Conservation (phyloP, 2,888 invertebrate species). For the Dilophus febrilis region DNA sequence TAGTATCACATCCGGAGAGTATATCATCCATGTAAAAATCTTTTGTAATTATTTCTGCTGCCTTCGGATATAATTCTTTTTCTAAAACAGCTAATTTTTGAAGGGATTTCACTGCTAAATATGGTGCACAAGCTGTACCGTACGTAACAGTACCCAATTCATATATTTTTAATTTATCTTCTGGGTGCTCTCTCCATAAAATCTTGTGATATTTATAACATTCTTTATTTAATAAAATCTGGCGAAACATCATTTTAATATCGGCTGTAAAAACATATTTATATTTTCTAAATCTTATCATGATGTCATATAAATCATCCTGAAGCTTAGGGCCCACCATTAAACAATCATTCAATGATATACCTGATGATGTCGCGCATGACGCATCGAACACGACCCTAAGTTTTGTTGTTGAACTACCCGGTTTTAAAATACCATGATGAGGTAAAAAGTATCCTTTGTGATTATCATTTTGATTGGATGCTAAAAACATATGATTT, state of each 20-base stretch:
- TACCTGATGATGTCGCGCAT: not conserved
- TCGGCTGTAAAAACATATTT: not conserved
- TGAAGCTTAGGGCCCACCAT: not conserved
- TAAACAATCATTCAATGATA: not conserved
- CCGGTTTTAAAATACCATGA: not conserved
- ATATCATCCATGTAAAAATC: not conserved
- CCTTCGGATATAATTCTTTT: not conserved
- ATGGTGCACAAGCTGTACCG: not conserved
- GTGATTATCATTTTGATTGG: too few relatives aligned
- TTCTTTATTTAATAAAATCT: not conserved
- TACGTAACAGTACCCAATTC: not conserved
- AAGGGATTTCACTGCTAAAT: not conserved
- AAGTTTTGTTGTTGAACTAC: not conserved
- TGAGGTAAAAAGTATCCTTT: not conserved
- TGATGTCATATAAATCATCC: not conserved
- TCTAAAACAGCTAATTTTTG: not conserved
- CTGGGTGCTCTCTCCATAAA: not conserved
- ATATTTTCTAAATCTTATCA: not conserved
- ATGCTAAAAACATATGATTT: too few relatives aligned
- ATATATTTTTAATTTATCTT: not conserved
- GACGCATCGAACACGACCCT: not conserved
- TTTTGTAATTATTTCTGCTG: not conserved
- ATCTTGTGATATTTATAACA: not conserved
- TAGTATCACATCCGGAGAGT: not conserved
- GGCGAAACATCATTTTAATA: not conserved